phyloP scores from a whole-genome alignment of 2,888 invertebrate genomes.

The Yponomeuta sedellus region DNA sequence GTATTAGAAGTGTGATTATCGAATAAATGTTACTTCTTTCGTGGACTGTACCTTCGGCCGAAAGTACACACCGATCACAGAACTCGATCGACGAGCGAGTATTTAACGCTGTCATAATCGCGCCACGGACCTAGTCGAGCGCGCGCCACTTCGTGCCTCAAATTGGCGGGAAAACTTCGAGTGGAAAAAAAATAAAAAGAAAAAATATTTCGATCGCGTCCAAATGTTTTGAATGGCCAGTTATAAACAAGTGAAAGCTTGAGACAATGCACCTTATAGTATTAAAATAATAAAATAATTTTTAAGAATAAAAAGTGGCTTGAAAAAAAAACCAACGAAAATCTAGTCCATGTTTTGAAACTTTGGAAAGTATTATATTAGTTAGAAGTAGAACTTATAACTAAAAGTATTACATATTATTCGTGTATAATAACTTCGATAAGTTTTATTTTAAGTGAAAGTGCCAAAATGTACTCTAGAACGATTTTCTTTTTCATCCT shows the following conservation, averaged over 20 bases:
- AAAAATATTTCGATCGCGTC: too few relatives aligned
- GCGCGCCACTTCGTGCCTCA: constrained; percentile 33
- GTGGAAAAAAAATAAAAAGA: constrained; percentile 2
- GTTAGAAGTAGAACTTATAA: neutral
- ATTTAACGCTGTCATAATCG: constrained; percentile 37
- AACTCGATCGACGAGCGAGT: constrained; percentile 20
- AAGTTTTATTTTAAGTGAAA: constrained; percentile 5
- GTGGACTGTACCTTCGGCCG: neutral
- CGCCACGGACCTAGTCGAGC: constrained; percentile 34
- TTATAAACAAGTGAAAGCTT: too few relatives aligned
- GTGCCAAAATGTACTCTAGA: constrained; percentile 14
- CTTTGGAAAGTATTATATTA: neutral
- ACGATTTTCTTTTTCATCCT: constrained; percentile 20
- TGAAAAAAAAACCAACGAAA: neutral
- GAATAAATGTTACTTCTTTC: neutral
- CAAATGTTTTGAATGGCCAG: too few relatives aligned
- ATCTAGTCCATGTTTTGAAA: neutral
- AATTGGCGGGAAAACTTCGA: constrained; percentile 3
- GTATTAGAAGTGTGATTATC: neutral
- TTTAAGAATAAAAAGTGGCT: neutral
- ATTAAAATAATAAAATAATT: too few relatives aligned
- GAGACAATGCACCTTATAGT: too few relatives aligned
- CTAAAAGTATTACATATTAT: neutral
- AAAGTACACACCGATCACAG: neutral
- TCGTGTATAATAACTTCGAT: constrained; percentile 31